Percentiles rank a stretch among this genome's conserved stretches.
Evolutionary conservation across 2,797 vertebrate genomes (phyloP).

Genomic region (Tinamus major): DNA sequence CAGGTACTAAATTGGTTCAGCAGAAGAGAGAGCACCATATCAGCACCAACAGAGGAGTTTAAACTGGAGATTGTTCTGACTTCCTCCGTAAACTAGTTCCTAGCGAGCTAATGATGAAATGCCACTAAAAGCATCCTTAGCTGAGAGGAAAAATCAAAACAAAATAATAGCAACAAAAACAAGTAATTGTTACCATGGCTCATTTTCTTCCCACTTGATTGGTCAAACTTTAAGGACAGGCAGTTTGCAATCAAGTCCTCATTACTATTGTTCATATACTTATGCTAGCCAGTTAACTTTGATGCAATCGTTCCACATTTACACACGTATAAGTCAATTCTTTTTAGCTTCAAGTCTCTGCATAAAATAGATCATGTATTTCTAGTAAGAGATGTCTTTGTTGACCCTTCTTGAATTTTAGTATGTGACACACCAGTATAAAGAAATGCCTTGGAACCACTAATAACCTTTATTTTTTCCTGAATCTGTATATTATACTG

Average conservation of each 20-base stretch:
- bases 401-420: neutral
- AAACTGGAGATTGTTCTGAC: neutral
- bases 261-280: neutral
- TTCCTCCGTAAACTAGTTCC: neutral
- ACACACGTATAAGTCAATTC: neutral
- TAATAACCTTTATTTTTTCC: neutral
- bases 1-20: neutral
- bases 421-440: neutral
- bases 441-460: neutral
- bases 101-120: neutral
- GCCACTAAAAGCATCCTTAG: neutral
- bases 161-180: neutral
- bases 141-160: neutral
- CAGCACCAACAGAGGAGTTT: neutral
- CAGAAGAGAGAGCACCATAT: neutral
- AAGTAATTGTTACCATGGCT: neutral
- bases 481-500: conserved; percentile 41
- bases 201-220: neutral
- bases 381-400: neutral
- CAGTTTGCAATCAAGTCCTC: neutral
- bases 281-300: neutral
- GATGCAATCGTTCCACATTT: neutral
- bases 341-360: neutral
- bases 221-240: neutral
- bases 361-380: neutral